phyloP scores from a whole-genome alignment of 2,113 vertebrate species.

The Myotis davidii region DNA sequence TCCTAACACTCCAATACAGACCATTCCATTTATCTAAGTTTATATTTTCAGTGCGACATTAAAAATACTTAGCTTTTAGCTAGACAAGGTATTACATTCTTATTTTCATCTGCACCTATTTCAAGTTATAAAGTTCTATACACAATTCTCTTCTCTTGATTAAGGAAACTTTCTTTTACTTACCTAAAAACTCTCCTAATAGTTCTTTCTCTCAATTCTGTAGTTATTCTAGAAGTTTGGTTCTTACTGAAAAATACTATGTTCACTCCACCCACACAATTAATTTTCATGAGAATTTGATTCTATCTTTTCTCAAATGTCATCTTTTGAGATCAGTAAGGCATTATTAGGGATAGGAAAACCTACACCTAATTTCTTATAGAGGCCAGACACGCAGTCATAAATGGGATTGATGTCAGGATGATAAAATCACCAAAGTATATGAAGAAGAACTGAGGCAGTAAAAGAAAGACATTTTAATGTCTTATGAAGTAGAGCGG shows the following conservation, averaged over 20 bases:
- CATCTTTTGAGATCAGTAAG: slow-evolving; percentile 35
- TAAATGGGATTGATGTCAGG: background rate
- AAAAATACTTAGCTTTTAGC: background rate
- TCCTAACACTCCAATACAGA: background rate
- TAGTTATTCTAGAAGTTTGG: slow-evolving; percentile 10
- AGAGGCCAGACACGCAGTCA: background rate
- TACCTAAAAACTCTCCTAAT: slow-evolving; percentile 19
- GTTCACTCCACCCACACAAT: slow-evolving; percentile 12
- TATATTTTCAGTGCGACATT: background rate
- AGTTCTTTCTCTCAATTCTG: background rate
- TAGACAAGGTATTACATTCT: slow-evolving; percentile 1
- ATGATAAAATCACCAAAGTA: background rate
- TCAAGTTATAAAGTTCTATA: background rate
- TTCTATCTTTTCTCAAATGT: slow-evolving; percentile 1
- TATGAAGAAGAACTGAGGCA: slow-evolving; percentile 12
- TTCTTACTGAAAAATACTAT: background rate
- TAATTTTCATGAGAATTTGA: slow-evolving; percentile 15
- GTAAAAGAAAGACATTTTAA: slow-evolving; percentile 7
- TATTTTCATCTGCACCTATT: slow-evolving; percentile 3
- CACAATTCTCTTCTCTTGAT: background rate
- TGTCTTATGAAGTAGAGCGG: background rate
- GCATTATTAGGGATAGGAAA: slow-evolving; percentile 7
- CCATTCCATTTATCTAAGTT: background rate
- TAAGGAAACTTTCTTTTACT: background rate
- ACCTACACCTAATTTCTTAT: background rate